Conservation (phyloP, 2,888 invertebrate species). For the Cryptus armator region DNA sequence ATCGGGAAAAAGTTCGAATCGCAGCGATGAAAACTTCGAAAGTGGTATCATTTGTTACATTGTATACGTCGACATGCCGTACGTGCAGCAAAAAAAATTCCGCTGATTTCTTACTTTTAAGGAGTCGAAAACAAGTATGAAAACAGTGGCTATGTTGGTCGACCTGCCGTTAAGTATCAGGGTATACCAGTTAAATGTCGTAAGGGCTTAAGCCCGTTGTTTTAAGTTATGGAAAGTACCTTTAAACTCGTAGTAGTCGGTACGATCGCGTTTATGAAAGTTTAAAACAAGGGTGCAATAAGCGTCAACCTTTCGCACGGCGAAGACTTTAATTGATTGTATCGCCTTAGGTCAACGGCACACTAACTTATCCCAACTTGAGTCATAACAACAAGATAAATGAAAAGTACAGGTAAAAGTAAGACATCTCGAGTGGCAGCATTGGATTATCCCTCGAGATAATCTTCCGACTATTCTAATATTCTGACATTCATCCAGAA, state of each 20-base stretch:
- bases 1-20: neutral
- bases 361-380: neutral
- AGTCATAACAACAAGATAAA: neutral
- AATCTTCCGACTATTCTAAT: neutral
- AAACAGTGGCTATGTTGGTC: neutral
- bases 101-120: neutral
- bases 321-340: neutral
- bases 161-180: neutral
- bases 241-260: too few relatives aligned
- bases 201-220: too few relatives aligned
- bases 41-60: neutral
- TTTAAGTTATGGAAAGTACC: too few relatives aligned
- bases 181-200: neutral
- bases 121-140: neutral
- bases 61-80: neutral
- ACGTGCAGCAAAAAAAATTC: too few relatives aligned
- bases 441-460: neutral
- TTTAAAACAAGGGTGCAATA: neutral
- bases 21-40: conserved; percentile 5
- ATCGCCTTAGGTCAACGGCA: neutral
- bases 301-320: neutral
- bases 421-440: neutral
- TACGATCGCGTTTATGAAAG: neutral
- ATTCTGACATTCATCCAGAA: neutral
- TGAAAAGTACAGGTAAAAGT: neutral